Evolutionary conservation across 2,888 invertebrate species (phyloP), one percentile per base, ranked within the genome.

Genomic region (Drosophila birchii): DNA sequence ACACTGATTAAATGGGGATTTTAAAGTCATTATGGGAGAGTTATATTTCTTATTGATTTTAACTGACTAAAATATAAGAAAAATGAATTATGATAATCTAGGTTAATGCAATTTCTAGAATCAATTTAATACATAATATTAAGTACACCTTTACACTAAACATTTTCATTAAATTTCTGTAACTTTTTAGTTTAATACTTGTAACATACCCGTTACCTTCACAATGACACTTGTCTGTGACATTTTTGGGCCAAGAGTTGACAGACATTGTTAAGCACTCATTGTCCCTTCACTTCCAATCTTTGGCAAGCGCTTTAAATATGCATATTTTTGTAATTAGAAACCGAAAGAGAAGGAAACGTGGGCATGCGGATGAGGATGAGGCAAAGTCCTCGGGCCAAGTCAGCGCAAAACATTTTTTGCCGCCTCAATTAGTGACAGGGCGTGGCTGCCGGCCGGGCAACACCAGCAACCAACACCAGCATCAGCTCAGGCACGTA

Each of bases 291-390:
- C 66, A 71, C 61, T 59, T 71, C 54, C 78, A 76, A 55, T 81
- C 78, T 71, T 62, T 62, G 60, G 38, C 54, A 41, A 72, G 57
- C 60, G 75, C 73, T 62, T 83, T 76, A 88, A 88, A 82, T 82
- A 83, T 83, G 86, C 86, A 88, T 88, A 88, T 75, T 83, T 82
- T 86, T 77, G 84, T 84, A 88, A 84, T 84, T 88, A 84, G 45
- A 88, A 84, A 79, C 77, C 75, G 80, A 66, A 73, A 32, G 39
- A 26, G 43, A 36, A 51, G 16, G 26, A n/a, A 11, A n/a, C 45
- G 20, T 18, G 45, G 14, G 18, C 0, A 5, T 11, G 41, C 18
- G 12, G 18, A 9, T 39, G 14, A 14, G 49, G 23, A 38, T 34
- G 34, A 47, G 34, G 34, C 12, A 23, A 26, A 51, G 39, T 53